Evolutionary conservation across 2,797 vertebrate genomes (phyloP).

Genomic region (Remorina albescens): DNA sequence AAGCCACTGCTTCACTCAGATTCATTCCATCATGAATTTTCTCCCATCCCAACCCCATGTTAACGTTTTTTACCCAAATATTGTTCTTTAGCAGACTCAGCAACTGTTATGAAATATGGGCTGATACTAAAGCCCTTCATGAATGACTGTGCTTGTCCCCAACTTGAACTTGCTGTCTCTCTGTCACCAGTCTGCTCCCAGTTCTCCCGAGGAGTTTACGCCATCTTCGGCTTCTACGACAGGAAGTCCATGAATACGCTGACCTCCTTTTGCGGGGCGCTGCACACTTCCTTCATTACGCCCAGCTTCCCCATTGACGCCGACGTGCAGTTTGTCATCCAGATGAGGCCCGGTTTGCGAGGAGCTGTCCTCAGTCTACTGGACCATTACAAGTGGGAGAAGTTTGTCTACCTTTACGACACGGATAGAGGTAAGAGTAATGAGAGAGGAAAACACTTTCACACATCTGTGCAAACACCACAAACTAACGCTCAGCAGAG

Average conservation of each 20-base stretch:
- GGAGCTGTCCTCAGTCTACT: constrained; percentile 93
- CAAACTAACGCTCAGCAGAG: neutral
- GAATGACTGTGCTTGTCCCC: constrained; percentile 35
- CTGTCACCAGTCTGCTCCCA: constrained; percentile 94
- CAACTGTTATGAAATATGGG: neutral
- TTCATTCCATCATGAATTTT: constrained; percentile 37
- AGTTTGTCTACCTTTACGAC: constrained; percentile 98
- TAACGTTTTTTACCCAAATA: constrained; percentile 8
- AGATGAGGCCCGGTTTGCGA: constrained; percentile 94
- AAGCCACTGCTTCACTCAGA: constrained; percentile 33
- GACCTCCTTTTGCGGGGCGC: constrained; percentile 97
- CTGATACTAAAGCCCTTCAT: constrained; percentile 4
- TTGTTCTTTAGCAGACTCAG: constrained; percentile 4
- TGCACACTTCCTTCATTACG: constrained; percentile 98
- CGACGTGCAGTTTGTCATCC: constrained; percentile 97
- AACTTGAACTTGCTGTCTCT: constrained; percentile 56
- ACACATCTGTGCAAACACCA: constrained; percentile 9
- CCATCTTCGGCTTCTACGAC: constrained; percentile 99
- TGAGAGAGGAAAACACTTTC: neutral
- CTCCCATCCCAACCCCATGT: constrained; percentile 20
- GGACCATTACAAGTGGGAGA: constrained; percentile 96
- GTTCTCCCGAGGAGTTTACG: constrained; percentile 97
- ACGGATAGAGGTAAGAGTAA: constrained; percentile 94
- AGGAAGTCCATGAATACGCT: constrained; percentile 99
- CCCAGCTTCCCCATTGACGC: constrained; percentile 96